These are phyloP conservation scores for Cercocebus atys DNA, from an alignment of 2,113 vertebrate species.

Conservation along the genomic window DNA sequence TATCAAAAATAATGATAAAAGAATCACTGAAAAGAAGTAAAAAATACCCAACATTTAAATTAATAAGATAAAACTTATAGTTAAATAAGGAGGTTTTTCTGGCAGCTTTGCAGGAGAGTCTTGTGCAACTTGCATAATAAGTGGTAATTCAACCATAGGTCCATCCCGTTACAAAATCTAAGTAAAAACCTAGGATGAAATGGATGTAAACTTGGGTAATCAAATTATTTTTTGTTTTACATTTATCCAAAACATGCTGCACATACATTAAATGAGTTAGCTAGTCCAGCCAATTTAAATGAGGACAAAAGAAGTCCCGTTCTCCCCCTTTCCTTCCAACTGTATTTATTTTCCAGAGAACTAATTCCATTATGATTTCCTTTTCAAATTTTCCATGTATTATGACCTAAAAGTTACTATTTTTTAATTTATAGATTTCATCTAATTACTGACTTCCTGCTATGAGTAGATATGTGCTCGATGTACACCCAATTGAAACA, in stretches of 20 bases:
- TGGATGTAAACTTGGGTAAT: neutral
- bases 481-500: neutral
- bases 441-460: neutral
- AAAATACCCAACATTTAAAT: neutral
- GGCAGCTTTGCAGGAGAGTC: neutral
- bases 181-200: neutral
- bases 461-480: neutral
- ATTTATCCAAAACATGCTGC: neutral
- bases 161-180: neutral
- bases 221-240: neutral
- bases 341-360: neutral
- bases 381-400: neutral
- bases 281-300: neutral
- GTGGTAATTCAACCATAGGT: neutral
- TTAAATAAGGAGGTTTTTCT: neutral
- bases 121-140: neutral
- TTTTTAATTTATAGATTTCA: conserved; percentile 2
- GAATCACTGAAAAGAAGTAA: neutral
- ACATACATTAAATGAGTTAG: neutral
- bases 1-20: neutral
- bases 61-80: neutral
- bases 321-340: neutral
- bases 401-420: neutral
- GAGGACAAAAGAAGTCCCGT: neutral
- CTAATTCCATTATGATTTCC: neutral